Percentiles rank a stretch among this genome's conserved stretches.
These are phyloP conservation scores for Crambe crambe DNA, from an alignment of 37 sponge, comb jelly and placozoan genomes.

Conservation along the genomic window DNA sequence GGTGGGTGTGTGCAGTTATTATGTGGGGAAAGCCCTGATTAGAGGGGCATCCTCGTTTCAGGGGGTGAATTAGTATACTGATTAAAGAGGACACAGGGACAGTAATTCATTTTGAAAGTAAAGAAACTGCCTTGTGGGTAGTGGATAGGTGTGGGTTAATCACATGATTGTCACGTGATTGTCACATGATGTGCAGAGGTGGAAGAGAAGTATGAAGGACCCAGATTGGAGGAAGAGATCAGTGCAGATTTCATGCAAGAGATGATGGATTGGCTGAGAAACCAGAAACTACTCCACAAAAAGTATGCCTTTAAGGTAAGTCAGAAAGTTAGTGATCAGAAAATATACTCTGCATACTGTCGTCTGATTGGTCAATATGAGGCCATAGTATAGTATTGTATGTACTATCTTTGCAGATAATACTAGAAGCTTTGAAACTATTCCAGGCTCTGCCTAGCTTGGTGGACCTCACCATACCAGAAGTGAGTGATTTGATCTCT, in stretches of 20 bases:
- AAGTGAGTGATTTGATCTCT: slow-evolving; percentile 16
- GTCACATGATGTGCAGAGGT: no score
- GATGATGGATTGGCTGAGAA: slow-evolving; percentile 69
- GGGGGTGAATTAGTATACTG: no score
- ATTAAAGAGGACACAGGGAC: no score
- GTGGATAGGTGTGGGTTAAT: not conserved
- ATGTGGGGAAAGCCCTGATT: not conserved
- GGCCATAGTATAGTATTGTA: not conserved
- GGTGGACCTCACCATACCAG: slow-evolving; percentile 82
- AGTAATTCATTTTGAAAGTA: no score
- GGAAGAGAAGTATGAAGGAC: slow-evolving; percentile 88
- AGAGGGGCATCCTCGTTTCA: no score
- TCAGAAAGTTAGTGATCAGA: no score
- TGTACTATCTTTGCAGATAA: slow-evolving; percentile 39
- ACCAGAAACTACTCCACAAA: slow-evolving; percentile 88
- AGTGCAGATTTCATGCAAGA: slow-evolving; percentile 89
- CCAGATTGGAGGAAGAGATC: slow-evolving; percentile 82
- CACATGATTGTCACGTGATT: no score
- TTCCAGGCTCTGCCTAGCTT: slow-evolving; percentile 66
- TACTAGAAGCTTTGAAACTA: slow-evolving; percentile 65
- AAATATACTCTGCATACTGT: not conserved
- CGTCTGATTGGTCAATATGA: no score
- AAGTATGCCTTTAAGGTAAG: slow-evolving; percentile 92
- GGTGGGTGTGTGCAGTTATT: not conserved
- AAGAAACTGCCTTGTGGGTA: no score